Conservation (phyloP, 64 coral and sea anemone genomes). For the Dendronephthya gigantea region DNA sequence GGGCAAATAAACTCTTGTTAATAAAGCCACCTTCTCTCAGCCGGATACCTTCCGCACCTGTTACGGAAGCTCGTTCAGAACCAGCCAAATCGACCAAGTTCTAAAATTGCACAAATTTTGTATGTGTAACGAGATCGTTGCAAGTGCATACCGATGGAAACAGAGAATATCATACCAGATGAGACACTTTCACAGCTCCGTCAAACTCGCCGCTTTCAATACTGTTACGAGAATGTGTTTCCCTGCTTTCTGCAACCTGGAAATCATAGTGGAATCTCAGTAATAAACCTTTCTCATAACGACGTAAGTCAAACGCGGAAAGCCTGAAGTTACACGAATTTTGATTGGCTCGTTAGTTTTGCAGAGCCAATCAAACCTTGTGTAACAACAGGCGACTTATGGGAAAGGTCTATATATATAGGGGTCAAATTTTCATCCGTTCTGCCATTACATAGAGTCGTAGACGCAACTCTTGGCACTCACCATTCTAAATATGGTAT, state of each 20-base stretch:
- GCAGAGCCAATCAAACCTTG: no score
- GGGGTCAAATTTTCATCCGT: no score
- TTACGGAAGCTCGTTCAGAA: conserved; percentile 62
- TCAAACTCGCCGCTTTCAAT: conserved; percentile 39
- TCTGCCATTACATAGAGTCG: no score
- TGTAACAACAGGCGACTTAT: no score
- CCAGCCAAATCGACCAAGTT: conserved; percentile 85
- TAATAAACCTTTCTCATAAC: background rate
- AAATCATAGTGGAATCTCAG: background rate
- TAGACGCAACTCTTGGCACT: background rate
- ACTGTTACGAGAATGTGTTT: conserved; percentile 20
- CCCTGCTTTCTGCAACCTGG: conserved; percentile 65
- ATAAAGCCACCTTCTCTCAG: conserved; percentile 73
- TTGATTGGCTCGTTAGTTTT: no score
- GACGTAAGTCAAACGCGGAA: no score
- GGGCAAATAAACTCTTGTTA: conserved; percentile 59
- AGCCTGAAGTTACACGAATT: background rate
- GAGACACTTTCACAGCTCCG: conserved; percentile 71
- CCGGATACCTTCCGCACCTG: conserved; percentile 64
- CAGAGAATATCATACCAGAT: conserved; percentile 43
- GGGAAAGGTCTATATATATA: no score
- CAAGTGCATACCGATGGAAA: background rate
- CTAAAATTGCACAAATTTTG: background rate
- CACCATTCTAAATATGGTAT: conserved; percentile 87
- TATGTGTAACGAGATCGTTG: background rate